Percentiles rank a stretch among this genome's conserved stretches.
Evolutionary conservation across 2,113 vertebrate genomes (phyloP).

Genomic region (Labrus mixtus): DNA sequence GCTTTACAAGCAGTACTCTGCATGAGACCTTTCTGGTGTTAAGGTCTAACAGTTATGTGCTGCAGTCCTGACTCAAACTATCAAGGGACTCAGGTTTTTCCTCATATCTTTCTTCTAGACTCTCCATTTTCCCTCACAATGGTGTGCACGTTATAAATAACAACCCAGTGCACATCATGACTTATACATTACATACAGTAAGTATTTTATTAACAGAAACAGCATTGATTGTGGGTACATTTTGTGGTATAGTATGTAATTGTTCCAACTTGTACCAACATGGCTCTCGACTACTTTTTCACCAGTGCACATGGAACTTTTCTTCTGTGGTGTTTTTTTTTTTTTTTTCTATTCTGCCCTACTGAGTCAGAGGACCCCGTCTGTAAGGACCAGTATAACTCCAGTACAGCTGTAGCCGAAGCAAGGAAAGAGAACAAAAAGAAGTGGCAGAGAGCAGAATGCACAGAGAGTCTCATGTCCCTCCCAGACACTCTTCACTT

Average conservation of each 20-base stretch:
- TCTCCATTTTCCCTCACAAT: not conserved
- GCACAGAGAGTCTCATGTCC: conserved; percentile 64
- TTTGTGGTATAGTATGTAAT: not conserved
- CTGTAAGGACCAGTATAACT: conserved; percentile 39
- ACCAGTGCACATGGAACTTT: conserved; percentile 19
- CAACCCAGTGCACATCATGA: not conserved
- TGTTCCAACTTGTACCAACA: conserved; percentile 21
- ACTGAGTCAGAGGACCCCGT: conserved; percentile 62
- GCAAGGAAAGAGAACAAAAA: conserved; percentile 36
- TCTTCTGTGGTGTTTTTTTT: conserved; percentile 37
- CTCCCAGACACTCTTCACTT: conserved; percentile 66
- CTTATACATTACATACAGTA: not conserved
- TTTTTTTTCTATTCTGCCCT: conserved; percentile 13
- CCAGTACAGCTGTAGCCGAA: conserved; percentile 51
- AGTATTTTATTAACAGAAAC: not conserved
- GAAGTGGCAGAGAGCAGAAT: conserved; percentile 39
- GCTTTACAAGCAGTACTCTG: not conserved
- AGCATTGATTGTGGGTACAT: not conserved
- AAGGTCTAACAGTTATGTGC: not conserved
- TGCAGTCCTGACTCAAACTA: not conserved
- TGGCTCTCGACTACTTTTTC: conserved; percentile 1
- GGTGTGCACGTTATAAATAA: not conserved
- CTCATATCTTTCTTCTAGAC: not conserved
- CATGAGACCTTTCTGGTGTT: not conserved
- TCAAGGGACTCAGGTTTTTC: not conserved